Evolutionary conservation across 2,888 invertebrate species (phyloP), one percentile per base, ranked within the genome.

Genomic region (Eristalinus sepulchralis): DNA sequence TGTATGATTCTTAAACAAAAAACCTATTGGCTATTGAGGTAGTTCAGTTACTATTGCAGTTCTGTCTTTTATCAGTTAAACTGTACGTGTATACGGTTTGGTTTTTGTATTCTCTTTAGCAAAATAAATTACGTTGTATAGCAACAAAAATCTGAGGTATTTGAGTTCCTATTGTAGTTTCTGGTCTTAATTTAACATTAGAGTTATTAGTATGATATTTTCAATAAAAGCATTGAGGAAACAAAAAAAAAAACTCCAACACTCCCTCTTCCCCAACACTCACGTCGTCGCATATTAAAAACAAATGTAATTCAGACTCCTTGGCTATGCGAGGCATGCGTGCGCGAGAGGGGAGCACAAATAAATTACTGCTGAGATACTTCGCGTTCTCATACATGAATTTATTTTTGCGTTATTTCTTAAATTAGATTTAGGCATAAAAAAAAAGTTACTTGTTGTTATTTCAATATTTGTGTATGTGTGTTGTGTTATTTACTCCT

Each of bases 241-340:
- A 76, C 78, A 88, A 77, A 79, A 72, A 78, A 77, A 57, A 88
- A 76, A 75, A 57, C 84, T 80, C 80, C 71, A 66, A 34, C 71
- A 31, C 17, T 63, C 33, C 67, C 17, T 33, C 55, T 55, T 31
- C 31, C 64, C 66, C 62, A 53, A 64, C 71, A 86, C 75, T 62
- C 71, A 78, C 77, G 83, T 27, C 64, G 75, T 83, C 88, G 47
- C 88, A 80, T 68, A 67, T 84, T 91, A 91, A 91, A 90, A 91
- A 91, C 91, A 91, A 90, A 91, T 92, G 91, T 92, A 92, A 91
- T 92, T 92, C 92, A 92, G 92, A 92, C 92, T 92, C 92, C 92
- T 53, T 75, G 57, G 10, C 47, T 47, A 47, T 78, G 81, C 66
- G 80, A 60, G 66, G 53, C 82, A 86, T 83, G 79, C 81, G 82